Percentiles rank a stretch among this genome's conserved stretches.
Evolutionary conservation across 2,888 invertebrate species (phyloP).

Genomic region (Metellina segmentata): DNA sequence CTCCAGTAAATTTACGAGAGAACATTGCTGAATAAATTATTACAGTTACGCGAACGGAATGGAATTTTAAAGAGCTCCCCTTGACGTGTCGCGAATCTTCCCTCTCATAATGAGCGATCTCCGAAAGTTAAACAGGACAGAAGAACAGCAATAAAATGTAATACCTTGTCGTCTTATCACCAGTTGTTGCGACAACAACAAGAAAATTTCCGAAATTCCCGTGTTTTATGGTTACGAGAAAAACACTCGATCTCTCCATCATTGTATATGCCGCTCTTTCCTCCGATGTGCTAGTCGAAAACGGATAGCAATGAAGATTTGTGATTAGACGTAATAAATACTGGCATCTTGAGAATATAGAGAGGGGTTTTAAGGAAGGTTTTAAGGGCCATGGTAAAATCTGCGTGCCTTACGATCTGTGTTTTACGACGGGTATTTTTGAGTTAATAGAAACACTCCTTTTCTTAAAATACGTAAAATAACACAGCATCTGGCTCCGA

Average conservation of each 20-base stretch:
- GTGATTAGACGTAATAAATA: slow-evolving; percentile 31
- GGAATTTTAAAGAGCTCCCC: slow-evolving; percentile 31
- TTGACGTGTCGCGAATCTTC: not conserved
- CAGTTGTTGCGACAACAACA: slow-evolving; percentile 27
- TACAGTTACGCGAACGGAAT: slow-evolving; percentile 16
- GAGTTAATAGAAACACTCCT: slow-evolving; percentile 7
- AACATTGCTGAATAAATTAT: slow-evolving; percentile 34
- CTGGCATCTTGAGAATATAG: not conserved
- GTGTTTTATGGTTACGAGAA: slow-evolving; percentile 36
- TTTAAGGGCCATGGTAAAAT: slow-evolving; percentile 9
- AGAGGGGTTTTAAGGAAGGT: not conserved
- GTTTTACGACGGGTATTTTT: slow-evolving; percentile 43
- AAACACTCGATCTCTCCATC: slow-evolving; percentile 27
- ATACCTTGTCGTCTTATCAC: slow-evolving; percentile 25
- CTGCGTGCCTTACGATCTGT: slow-evolving; percentile 26
- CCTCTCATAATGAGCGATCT: slow-evolving; percentile 22
- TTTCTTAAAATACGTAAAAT: not conserved
- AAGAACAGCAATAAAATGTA: slow-evolving; percentile 31
- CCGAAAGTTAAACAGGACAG: not conserved
- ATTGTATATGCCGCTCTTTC: slow-evolving; percentile 5
- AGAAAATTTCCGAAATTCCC: slow-evolving; percentile 19
- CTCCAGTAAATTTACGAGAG: slow-evolving; percentile 22
- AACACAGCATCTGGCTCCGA: not conserved
- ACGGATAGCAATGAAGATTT: slow-evolving; percentile 1
- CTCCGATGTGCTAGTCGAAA: not conserved